Conservation (phyloP, 2,797 vertebrate species). For the Tragelaphus oryx region DNA sequence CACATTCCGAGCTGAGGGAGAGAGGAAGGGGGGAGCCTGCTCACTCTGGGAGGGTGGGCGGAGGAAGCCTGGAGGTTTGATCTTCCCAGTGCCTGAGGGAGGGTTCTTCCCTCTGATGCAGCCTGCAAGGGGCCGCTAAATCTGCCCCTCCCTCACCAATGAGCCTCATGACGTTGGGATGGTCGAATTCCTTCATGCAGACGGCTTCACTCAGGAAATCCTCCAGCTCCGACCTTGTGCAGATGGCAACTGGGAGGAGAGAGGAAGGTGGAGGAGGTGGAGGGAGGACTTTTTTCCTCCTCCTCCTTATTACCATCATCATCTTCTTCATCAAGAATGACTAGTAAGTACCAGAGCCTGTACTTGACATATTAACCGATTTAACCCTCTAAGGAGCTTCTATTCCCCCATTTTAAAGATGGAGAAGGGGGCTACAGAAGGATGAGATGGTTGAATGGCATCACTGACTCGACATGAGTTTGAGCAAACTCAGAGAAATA, state of each 20-base stretch:
- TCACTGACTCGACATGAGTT: no score
- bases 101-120: background rate
- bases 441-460: no score
- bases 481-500: no score
- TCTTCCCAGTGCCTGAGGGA: background rate
- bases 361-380: no score
- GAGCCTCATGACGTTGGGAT: conserved; percentile 92
- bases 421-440: no score
- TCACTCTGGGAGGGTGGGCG: background rate
- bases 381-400: no score
- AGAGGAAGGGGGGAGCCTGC: conserved; percentile 14
- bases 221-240: conserved; percentile 92
- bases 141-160: conserved; percentile 81
- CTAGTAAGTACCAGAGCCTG: no score
- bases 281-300: background rate
- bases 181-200: conserved; percentile 97
- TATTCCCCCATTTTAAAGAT: no score
- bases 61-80: background rate
- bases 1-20: conserved; percentile 61
- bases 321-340: background rate
- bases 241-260: conserved; percentile 87
- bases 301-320: background rate
- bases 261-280: background rate
- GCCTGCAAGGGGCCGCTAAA: background rate
- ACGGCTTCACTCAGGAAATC: conserved; percentile 93